phyloP scores from a whole-genome alignment of 2,888 invertebrate genomes.

The Philereme vetulata region DNA sequence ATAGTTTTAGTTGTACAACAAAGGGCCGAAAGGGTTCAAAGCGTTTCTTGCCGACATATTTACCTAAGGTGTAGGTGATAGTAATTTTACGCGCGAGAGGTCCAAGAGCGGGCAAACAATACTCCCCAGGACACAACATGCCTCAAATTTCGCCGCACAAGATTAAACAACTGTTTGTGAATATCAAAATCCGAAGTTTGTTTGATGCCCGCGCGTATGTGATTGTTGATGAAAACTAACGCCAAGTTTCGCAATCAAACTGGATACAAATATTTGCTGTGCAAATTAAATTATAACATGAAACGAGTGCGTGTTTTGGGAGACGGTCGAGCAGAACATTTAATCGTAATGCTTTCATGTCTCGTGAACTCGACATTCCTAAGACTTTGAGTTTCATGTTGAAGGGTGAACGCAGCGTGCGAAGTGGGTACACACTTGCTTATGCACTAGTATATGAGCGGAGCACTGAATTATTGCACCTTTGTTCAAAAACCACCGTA shows the following conservation, averaged over 20 bases:
- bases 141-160: slow-evolving; percentile 60
- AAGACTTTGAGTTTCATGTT: slow-evolving; percentile 25
- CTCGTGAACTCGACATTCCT: slow-evolving; percentile 21
- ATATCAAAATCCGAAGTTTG: slow-evolving; percentile 62
- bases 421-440: slow-evolving; percentile 4
- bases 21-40: slow-evolving; percentile 82
- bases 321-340: slow-evolving; percentile 35
- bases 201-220: slow-evolving; percentile 56
- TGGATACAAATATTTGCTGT: slow-evolving; percentile 47
- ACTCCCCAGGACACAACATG: slow-evolving; percentile 60
- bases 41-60: slow-evolving; percentile 84
- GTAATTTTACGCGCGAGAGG: slow-evolving; percentile 82
- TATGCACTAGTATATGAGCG: slow-evolving; percentile 1
- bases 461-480: not conserved
- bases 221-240: slow-evolving; percentile 58
- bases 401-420: slow-evolving; percentile 17
- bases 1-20: slow-evolving; percentile 84
- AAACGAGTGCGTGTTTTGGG: slow-evolving; percentile 39
- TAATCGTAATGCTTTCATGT: slow-evolving; percentile 17
- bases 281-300: slow-evolving; percentile 44
- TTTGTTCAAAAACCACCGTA: slow-evolving; percentile 3
- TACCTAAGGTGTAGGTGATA: slow-evolving; percentile 82
- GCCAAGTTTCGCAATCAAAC: slow-evolving; percentile 49
- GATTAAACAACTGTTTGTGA: slow-evolving; percentile 61
- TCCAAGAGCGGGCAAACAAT: slow-evolving; percentile 70